Percentiles rank a stretch among this genome's conserved stretches.
These are phyloP conservation scores for Brachypteracias leptosomus DNA, from an alignment of 2,113 vertebrate species.

Conservation along the genomic window DNA sequence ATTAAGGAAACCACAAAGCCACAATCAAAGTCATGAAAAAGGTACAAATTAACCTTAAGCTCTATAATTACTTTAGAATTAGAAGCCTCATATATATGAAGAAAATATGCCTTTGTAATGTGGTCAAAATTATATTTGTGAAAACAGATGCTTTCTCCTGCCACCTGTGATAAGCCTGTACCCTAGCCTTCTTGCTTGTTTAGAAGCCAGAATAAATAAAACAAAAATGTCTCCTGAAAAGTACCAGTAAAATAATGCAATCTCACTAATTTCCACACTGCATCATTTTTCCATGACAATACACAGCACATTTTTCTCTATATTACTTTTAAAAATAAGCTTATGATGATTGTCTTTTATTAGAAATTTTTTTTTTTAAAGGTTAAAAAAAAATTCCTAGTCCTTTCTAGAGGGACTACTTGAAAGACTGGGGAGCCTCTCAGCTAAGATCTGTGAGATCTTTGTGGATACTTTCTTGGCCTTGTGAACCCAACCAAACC, in stretches of 20 bases:
- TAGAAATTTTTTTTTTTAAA: background rate
- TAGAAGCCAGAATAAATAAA: conserved; percentile 63
- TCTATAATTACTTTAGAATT: conserved; percentile 57
- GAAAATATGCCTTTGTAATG: conserved; percentile 17
- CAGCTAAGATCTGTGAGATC: background rate
- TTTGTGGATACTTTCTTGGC: background rate
- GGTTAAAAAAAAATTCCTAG: background rate
- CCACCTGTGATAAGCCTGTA: conserved; percentile 22
- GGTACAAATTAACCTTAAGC: conserved; percentile 48
- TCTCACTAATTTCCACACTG: conserved; percentile 40
- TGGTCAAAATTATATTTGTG: conserved; percentile 30
- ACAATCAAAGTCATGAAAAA: conserved; percentile 47
- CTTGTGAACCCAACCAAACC: background rate
- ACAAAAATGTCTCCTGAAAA: conserved; percentile 12
- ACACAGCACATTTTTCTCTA: background rate
- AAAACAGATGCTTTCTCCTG: conserved; percentile 50
- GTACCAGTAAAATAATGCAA: background rate
- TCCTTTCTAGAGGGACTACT: background rate
- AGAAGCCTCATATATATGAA: background rate
- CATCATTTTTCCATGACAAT: background rate
- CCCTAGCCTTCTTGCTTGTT: background rate
- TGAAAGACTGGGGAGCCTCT: background rate
- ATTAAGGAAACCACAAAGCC: conserved; percentile 46
- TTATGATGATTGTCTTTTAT: background rate
- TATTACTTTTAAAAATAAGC: background rate